Percentiles rank a stretch among this genome's conserved stretches.
These are phyloP conservation scores for Drosophila neocordata DNA, from an alignment of 1,140 invertebrate genomes.

Conservation along the genomic window DNA sequence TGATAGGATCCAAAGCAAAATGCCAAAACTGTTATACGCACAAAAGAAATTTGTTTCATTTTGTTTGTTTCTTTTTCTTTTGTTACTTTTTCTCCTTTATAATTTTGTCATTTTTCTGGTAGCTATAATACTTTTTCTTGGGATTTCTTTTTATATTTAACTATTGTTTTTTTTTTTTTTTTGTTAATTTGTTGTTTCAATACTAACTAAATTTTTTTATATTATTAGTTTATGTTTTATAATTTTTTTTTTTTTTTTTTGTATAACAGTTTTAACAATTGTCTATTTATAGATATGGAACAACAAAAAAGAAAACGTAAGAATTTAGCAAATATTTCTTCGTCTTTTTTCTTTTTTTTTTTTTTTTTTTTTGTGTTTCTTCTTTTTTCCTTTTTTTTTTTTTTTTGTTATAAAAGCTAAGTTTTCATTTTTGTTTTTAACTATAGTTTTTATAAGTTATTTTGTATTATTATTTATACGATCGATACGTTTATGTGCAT, in stretches of 20 bases:
- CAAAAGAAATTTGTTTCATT: not conserved
- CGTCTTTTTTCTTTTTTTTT: conserved; percentile 8
- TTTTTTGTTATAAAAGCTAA: conserved; percentile 46
- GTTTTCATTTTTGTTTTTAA: conserved; percentile 10
- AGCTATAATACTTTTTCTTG: conserved; percentile 2
- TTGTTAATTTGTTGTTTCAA: conserved; percentile 11
- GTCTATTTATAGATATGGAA: conserved; percentile 29
- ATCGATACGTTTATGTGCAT: conserved; percentile 34
- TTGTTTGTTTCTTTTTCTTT: not conserved
- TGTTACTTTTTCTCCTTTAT: conserved; percentile 2
- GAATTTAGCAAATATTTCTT: conserved; percentile 20
- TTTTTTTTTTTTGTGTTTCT: conserved; percentile 18
- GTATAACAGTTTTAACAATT: conserved; percentile 7
- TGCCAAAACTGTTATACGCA: conserved; percentile 10
- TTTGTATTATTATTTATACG: conserved; percentile 10
- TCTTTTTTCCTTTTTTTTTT: conserved; percentile 11
- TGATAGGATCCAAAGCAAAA: conserved; percentile 10
- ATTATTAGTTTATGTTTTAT: conserved; percentile 26
- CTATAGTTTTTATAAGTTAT: conserved; percentile 2
- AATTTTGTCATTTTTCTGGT: not conserved
- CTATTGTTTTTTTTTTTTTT: not conserved
- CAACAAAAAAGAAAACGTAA: conserved; percentile 25
- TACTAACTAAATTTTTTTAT: conserved; percentile 15
- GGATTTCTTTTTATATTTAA: conserved; percentile 4
- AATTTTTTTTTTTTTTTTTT: not conserved